phyloP scores from a whole-genome alignment of 1,140 invertebrate species.

The Mizuhopecten yessoensis region DNA sequence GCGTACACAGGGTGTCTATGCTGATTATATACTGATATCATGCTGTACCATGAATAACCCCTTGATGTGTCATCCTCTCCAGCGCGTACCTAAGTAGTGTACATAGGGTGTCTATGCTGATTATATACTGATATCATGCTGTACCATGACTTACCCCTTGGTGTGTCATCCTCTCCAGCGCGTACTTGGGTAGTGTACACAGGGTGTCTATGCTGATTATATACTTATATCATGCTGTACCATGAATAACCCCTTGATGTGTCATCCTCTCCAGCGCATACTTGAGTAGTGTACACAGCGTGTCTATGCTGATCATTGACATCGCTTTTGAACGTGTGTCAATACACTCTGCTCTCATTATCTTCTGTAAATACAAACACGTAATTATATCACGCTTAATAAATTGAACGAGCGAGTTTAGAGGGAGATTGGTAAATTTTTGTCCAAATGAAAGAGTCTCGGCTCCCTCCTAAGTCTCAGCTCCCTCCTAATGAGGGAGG shows the following conservation, averaged over 20 bases:
- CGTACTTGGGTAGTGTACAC: slow-evolving; percentile 89
- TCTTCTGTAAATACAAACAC: slow-evolving; percentile 79
- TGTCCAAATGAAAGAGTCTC: too few species aligned
- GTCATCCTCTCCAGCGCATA: slow-evolving; percentile 90
- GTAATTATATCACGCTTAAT: neutral
- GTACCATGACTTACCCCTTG: slow-evolving; percentile 87
- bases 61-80: too few species aligned
- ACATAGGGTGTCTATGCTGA: too few species aligned
- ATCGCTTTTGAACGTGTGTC: slow-evolving; percentile 89
- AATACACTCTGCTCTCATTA: slow-evolving; percentile 91
- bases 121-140: too few species aligned
- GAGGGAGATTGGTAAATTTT: too few species aligned
- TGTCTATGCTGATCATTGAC: slow-evolving; percentile 89
- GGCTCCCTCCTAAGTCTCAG: too few species aligned
- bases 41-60: neutral
- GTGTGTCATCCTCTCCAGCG: slow-evolving; percentile 89
- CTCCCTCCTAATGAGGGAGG: too few species aligned
- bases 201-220: slow-evolving; percentile 89
- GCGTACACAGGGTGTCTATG: slow-evolving; percentile 89
- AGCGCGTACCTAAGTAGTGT: too few species aligned
- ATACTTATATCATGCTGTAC: slow-evolving; percentile 81
- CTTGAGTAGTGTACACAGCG: slow-evolving; percentile 89
- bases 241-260: slow-evolving; percentile 87
- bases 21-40: slow-evolving; percentile 86
- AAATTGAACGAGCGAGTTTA: too few species aligned